Evolutionary conservation across 2,113 vertebrate genomes (phyloP), one percentile per base, ranked within the genome.

Genomic region (Sitta europaea): DNA sequence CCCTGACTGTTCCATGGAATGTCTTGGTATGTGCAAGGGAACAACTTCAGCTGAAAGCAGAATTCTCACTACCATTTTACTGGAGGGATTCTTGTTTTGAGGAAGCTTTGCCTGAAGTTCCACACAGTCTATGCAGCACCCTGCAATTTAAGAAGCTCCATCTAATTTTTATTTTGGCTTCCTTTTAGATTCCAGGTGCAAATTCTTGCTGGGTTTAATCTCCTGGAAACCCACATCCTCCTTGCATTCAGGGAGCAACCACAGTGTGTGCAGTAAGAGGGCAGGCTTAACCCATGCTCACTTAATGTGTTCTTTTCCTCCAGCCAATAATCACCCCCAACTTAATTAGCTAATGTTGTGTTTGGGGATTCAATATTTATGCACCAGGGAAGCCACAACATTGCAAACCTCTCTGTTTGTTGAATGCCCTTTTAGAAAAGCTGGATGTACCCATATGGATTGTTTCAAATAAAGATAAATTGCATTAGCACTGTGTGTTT

Each of bases 151-250:
- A 85, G 93, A 73, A 89, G 54, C 16, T 72, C 35, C 21, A 72
- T 73, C 58, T 66, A 33, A 21, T 25, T 36, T 43, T 51, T 38
- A n/a, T 40, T 55, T 71, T 51, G 4, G 40, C 42, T 24, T 76
- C 71, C 59, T 76, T 92, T 81, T 75, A 81, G 72, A 31, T 91
- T 89, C 78, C 67, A 70, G 45, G 47, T 90, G 82, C 1, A 4
- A 88, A 74, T 84, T 42, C 54, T 8, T 62, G 62, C 58, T 90
- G 88, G 63, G 59, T 86, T 90, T 94, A 62, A 76, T 83, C 79
- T 90, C 78, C 82, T 76, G 92, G 94, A 92, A 88, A 92, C 66
- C 76, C 40, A 55, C 87, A 78, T 94, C 94, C 82, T 86, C 75
- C 23, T 12, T 70, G 66, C 67, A 58, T 45, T 83, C 33, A 53